Conservation (phyloP, 2,113 vertebrate genomes). For the Heliornis fulica region DNA sequence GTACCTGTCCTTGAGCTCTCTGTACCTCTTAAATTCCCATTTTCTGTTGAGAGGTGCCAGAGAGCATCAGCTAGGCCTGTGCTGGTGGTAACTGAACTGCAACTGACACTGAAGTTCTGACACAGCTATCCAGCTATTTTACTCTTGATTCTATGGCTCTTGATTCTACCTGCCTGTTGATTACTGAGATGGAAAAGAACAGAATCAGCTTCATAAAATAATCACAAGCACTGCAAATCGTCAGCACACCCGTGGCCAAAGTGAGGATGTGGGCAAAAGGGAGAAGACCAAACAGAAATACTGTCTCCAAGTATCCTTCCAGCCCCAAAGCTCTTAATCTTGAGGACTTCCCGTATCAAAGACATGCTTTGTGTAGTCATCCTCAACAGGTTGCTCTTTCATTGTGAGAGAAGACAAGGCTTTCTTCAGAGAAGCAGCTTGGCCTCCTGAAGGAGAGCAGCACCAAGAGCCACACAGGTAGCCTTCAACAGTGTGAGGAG, state of each 20-base stretch:
- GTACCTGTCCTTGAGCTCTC: not conserved
- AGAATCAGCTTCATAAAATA: not conserved
- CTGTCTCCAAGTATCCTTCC: not conserved
- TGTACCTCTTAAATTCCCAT: not conserved
- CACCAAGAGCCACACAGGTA: accelerated
- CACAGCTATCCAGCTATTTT: not conserved
- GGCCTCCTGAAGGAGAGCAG: not conserved
- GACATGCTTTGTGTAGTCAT: not conserved
- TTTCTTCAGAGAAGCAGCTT: not conserved
- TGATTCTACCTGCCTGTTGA: not conserved
- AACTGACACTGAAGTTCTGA: not conserved
- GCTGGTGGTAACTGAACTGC: not conserved
- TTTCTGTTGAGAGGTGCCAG: not conserved
- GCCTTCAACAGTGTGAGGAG: not conserved
- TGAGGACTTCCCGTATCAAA: not conserved
- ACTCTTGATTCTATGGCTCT: not conserved
- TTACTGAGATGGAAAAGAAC: not conserved
- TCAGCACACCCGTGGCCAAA: not conserved
- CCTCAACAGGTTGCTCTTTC: not conserved
- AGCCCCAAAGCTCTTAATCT: not conserved
- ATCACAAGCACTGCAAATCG: accelerated
- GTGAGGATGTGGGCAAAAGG: not conserved
- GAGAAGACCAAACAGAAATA: not conserved
- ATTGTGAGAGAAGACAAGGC: not conserved
- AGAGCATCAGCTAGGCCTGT: not conserved